Evolutionary conservation across 1,140 invertebrate genomes (phyloP).

Genomic region (Periplaneta americana): DNA sequence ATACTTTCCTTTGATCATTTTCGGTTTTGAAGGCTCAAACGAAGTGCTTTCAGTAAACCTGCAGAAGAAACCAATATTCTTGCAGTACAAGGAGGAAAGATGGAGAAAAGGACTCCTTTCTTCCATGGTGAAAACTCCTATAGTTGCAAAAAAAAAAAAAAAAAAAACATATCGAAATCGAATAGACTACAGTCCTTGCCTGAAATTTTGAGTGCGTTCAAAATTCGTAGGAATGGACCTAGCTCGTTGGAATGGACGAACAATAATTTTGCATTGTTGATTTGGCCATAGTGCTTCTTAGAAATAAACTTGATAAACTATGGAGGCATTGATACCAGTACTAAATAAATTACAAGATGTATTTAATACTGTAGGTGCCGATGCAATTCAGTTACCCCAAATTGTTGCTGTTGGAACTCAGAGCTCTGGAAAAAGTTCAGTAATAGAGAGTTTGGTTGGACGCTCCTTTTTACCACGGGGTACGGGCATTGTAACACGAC

Average conservation of each 20-base stretch:
- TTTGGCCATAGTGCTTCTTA: background rate
- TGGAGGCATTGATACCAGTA: conserved; percentile 98
- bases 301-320: conserved; percentile 37
- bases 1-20: no score
- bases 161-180: no score
- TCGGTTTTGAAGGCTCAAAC: no score
- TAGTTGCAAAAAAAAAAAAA: no score
- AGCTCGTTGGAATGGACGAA: background rate
- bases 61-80: no score
- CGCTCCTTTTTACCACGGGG: conserved; percentile 95
- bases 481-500: conserved; percentile 93
- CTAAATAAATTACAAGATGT: conserved; percentile 99
- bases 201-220: no score
- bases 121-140: no score
- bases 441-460: conserved; percentile 97
- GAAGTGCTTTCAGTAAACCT: no score
- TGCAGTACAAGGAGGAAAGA: no score
- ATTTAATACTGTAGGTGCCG: conserved; percentile 97
- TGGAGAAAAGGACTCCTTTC: no score
- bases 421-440: conserved; percentile 99
- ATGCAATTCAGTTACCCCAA: conserved; percentile 97
- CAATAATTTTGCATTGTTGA: background rate
- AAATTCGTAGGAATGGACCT: no score
- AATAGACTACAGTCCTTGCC: no score
- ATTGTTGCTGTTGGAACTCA: conserved; percentile 98